Evolutionary conservation across 2,797 vertebrate genomes (phyloP).

Genomic region (Megalops cyprinoides): DNA sequence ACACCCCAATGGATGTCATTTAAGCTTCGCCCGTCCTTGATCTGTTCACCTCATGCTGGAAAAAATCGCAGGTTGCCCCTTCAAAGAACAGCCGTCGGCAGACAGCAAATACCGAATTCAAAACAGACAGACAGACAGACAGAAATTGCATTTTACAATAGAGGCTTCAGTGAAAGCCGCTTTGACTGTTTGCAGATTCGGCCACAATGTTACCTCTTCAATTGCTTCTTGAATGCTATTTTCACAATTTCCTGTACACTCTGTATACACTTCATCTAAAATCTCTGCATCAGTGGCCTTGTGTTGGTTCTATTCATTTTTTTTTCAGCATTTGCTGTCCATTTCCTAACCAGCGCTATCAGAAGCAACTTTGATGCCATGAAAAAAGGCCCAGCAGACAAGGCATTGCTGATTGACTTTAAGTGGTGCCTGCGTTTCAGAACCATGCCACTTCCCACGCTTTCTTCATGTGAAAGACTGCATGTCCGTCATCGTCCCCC

Average conservation of each 20-base stretch:
- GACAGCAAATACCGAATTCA: too few relatives aligned
- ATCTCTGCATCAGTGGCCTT: neutral
- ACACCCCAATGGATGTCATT: too few relatives aligned
- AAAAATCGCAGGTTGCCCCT: neutral
- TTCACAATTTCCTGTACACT: neutral
- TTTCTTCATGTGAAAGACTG: neutral
- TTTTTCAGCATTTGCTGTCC: neutral
- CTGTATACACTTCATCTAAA: neutral
- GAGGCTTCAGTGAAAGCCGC: neutral
- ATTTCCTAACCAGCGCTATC: too few relatives aligned
- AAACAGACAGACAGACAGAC: too few relatives aligned
- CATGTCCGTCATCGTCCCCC: too few relatives aligned
- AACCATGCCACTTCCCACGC: neutral
- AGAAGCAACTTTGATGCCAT: neutral
- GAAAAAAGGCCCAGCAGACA: neutral
- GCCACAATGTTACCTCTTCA: too few relatives aligned
- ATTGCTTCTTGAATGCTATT: neutral
- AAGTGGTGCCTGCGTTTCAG: neutral
- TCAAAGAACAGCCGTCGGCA: neutral
- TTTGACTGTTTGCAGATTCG: too few relatives aligned
- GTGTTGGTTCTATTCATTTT: neutral
- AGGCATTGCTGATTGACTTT: too few relatives aligned
- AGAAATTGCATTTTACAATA: neutral
- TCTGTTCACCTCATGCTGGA: neutral
- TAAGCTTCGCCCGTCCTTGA: too few relatives aligned